Evolutionary conservation across 2,797 vertebrate species (phyloP).

Genomic region (Diglossa cyanea): DNA sequence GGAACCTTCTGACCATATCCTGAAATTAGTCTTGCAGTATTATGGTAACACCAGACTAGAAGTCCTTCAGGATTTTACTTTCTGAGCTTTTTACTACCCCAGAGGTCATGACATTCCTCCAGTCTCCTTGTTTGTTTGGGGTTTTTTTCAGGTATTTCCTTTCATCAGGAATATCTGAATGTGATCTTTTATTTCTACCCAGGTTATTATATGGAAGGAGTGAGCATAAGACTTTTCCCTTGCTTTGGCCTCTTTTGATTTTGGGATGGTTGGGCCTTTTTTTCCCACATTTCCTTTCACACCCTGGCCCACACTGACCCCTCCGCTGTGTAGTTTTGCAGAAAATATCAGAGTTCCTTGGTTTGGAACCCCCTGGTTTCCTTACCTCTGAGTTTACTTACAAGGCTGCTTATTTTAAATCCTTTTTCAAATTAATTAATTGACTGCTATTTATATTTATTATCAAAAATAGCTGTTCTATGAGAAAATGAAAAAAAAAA

Average conservation of each 20-base stretch:
- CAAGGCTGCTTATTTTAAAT: background rate
- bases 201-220: background rate
- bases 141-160: background rate
- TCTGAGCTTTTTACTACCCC: background rate
- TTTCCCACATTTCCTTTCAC: background rate
- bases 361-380: background rate
- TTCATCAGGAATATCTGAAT: background rate
- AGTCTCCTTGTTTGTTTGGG: background rate
- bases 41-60: background rate
- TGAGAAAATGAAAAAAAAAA: background rate
- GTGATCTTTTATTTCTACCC: background rate
- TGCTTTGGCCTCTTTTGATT: background rate
- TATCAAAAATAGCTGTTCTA: background rate
- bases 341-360: background rate
- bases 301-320: background rate
- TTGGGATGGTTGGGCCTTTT: background rate
- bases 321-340: background rate
- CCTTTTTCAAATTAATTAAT: background rate
- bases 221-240: background rate
- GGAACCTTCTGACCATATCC: background rate
- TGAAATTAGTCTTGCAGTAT: background rate
- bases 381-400: background rate
- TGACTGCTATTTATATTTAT: background rate
- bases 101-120: background rate
- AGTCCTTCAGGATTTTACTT: background rate